phyloP scores from a whole-genome alignment of 92 coral and sea anemone species.

The Phenganax subtilis region DNA sequence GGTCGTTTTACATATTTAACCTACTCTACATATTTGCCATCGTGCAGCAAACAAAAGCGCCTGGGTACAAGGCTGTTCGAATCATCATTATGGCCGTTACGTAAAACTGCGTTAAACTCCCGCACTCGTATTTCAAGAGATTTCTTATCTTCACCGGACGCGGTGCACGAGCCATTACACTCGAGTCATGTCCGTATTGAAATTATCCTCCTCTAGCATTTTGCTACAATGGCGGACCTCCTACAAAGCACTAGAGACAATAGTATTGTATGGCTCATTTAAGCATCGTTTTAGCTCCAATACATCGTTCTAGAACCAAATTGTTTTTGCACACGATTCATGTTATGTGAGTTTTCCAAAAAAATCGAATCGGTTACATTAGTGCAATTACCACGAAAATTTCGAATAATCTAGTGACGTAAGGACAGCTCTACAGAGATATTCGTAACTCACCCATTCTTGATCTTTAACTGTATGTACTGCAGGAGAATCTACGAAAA shows the following conservation, averaged over 20 bases:
- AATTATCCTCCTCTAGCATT: not conserved
- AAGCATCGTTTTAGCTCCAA: too few relatives aligned
- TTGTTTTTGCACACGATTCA: not conserved
- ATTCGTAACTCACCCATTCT: constrained; percentile 67
- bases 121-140: too few relatives aligned
- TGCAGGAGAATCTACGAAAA: constrained; percentile 59
- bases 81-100: not conserved
- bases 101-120: not conserved
- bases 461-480: constrained; percentile 90
- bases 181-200: not conserved
- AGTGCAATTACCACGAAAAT: too few relatives aligned
- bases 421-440: too few relatives aligned
- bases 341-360: not conserved
- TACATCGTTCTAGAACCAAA: too few relatives aligned
- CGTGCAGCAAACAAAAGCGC: too few relatives aligned
- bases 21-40: too few relatives aligned
- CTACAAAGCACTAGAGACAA: not conserved
- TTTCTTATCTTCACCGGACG: too few relatives aligned
- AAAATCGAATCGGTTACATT: too few relatives aligned
- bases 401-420: too few relatives aligned
- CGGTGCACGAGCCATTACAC: not conserved
- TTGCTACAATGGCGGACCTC: not conserved
- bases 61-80: too few relatives aligned
- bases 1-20: too few relatives aligned
- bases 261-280: not conserved